Conservation (phyloP, 2,797 vertebrate genomes). For the Prionace glauca region DNA sequence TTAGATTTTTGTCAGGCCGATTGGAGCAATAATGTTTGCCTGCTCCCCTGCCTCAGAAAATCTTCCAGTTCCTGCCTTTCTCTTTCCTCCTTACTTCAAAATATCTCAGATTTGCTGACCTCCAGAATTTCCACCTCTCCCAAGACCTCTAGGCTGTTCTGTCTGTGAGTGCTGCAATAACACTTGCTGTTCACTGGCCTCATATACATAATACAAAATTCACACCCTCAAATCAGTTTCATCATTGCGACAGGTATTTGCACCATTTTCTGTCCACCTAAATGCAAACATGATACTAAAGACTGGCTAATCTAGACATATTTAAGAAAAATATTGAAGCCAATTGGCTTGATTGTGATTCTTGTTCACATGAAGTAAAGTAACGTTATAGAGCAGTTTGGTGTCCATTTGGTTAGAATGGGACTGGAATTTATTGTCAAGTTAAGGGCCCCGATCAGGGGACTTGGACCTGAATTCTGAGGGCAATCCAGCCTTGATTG, state of each 20-base stretch:
- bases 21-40: not conserved
- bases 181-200: not conserved
- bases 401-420: not conserved
- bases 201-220: not conserved
- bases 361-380: not conserved
- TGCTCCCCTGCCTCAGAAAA: not conserved
- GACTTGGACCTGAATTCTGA: too few species aligned
- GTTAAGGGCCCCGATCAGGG: too few species aligned
- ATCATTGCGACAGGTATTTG: not conserved
- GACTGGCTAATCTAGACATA: not conserved
- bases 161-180: not conserved
- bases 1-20: not conserved
- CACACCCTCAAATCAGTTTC: not conserved
- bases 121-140: not conserved
- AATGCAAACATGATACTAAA: not conserved
- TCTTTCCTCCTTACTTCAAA: not conserved
- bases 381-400: not conserved
- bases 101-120: not conserved
- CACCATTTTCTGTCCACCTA: not conserved
- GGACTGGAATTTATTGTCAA: not conserved
- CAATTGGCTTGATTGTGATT: not conserved
- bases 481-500: too few species aligned
- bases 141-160: not conserved
- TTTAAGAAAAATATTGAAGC: not conserved
- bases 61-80: not conserved